Percentiles rank a stretch among this genome's conserved stretches.
Evolutionary conservation across 1,140 invertebrate species (phyloP).

Genomic region (Cecropterus lyciades): DNA sequence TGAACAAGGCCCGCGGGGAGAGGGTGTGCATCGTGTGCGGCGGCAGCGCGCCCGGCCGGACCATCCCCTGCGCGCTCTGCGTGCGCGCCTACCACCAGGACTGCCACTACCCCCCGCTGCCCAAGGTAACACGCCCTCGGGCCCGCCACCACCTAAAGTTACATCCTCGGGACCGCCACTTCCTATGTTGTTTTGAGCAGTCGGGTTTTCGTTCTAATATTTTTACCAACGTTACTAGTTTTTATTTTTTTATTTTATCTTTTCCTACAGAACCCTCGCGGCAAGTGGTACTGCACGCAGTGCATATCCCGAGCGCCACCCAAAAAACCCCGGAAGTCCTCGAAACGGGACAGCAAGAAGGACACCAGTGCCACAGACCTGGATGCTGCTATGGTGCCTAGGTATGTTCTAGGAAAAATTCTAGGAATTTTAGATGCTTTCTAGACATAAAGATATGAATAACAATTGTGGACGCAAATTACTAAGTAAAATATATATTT

Average conservation of each 20-base stretch:
- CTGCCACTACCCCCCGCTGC: slow-evolving; percentile 94
- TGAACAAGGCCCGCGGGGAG: slow-evolving; percentile 97
- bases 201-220: too few species aligned
- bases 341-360: slow-evolving; percentile 87
- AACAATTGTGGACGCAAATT: too few species aligned
- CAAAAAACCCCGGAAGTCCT: slow-evolving; percentile 84
- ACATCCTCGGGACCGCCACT: too few species aligned
- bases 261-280: slow-evolving; percentile 88
- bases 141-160: too few species aligned
- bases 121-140: too few species aligned
- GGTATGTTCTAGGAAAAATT: slow-evolving; percentile 40
- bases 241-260: too few species aligned
- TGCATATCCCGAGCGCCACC: slow-evolving; percentile 92
- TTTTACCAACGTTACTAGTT: too few species aligned
- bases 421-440: background rate
- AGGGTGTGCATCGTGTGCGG: slow-evolving; percentile 96
- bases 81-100: slow-evolving; percentile 96
- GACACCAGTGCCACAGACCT: slow-evolving; percentile 56
- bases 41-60: slow-evolving; percentile 86
- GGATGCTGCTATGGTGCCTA: slow-evolving; percentile 70
- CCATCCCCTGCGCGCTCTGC: slow-evolving; percentile 94
- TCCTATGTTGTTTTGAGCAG: too few species aligned
- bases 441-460: too few species aligned
- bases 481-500: too few species aligned
- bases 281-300: slow-evolving; percentile 94